Conservation (phyloP, 2,113 vertebrate species). For the Ictidomys tridecemlineatus region DNA sequence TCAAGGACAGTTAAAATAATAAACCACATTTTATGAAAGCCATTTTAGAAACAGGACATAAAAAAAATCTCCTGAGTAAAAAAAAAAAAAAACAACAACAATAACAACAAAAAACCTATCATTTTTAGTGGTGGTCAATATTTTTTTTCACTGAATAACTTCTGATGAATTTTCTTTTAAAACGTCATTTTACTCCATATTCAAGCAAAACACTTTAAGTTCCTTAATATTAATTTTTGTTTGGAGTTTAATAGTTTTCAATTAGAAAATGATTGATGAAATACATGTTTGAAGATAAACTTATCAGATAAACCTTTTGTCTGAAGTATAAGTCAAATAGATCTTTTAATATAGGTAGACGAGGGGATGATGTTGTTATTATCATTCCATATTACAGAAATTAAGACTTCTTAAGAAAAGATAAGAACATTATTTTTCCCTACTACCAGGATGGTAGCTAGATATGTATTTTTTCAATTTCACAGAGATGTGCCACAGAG, state of each 20-base stretch:
- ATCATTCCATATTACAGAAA: conserved; percentile 42
- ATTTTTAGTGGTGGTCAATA: conserved; percentile 18
- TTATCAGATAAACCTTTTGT: conserved; percentile 10
- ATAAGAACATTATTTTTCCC: conserved; percentile 43
- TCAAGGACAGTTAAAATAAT: conserved; percentile 17
- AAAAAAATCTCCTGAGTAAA: conserved; percentile 40
- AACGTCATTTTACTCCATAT: not conserved
- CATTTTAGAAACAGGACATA: conserved; percentile 31
- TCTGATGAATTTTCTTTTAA: conserved; percentile 40
- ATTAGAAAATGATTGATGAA: conserved; percentile 28
- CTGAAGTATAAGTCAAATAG: conserved; percentile 10
- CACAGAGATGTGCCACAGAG: conserved; percentile 74
- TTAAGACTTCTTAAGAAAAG: conserved; percentile 51
- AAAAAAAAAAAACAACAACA: not conserved
- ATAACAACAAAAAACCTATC: not conserved
- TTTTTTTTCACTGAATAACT: not conserved
- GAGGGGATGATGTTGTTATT: not conserved
- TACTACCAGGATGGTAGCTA: conserved; percentile 43
- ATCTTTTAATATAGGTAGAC: conserved; percentile 56
- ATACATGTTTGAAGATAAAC: conserved; percentile 51
- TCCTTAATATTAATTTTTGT: not conserved
- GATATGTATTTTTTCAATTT: conserved; percentile 35
- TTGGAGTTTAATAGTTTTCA: conserved; percentile 26
- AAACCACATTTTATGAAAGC: not conserved
- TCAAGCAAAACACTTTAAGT: not conserved